Evolutionary conservation across 2,797 vertebrate species (phyloP).

Genomic region (Oreonectes daqikongensis): DNA sequence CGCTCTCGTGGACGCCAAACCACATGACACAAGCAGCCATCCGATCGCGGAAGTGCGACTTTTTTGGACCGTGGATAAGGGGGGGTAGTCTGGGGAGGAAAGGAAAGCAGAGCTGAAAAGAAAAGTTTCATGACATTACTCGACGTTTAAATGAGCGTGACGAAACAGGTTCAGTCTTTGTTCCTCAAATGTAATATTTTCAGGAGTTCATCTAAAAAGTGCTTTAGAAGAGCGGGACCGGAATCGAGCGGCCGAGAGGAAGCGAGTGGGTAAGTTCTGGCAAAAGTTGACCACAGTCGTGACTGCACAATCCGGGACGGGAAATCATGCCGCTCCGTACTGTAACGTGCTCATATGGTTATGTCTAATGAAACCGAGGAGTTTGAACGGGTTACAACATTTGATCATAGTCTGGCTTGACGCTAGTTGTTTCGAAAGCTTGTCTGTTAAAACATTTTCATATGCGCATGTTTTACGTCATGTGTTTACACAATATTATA

Average conservation of each 20-base stretch:
- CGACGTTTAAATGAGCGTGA: constrained; percentile 43
- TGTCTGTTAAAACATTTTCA: neutral
- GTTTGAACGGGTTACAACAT: neutral
- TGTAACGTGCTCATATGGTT: constrained; percentile 18
- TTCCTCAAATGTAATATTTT: constrained; percentile 45
- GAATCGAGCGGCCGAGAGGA: constrained; percentile 60
- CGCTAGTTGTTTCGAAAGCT: neutral
- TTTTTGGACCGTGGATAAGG: constrained; percentile 69
- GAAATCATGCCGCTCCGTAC: constrained; percentile 23
- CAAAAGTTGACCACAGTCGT: constrained; percentile 70
- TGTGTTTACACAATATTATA: neutral
- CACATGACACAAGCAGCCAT: constrained; percentile 74
- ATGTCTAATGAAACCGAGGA: neutral
- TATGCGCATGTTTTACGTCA: neutral
- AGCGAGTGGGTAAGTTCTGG: constrained; percentile 78
- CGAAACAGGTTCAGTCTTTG: constrained; percentile 1
- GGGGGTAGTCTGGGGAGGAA: constrained; percentile 61
- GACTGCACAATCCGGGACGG: constrained; percentile 51
- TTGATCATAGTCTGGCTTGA: neutral
- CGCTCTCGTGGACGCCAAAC: constrained; percentile 53
- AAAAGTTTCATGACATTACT: constrained; percentile 64
- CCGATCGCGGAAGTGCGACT: constrained; percentile 80
- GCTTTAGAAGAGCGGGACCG: constrained; percentile 53
- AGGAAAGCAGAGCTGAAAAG: constrained; percentile 67
- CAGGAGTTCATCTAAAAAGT: constrained; percentile 30